A percentile compares a stretch with the other conserved stretches of the same genome.
These are phyloP conservation scores for Selenia dentaria DNA, from an alignment of 2,888 invertebrate species.

Conservation along the genomic window DNA sequence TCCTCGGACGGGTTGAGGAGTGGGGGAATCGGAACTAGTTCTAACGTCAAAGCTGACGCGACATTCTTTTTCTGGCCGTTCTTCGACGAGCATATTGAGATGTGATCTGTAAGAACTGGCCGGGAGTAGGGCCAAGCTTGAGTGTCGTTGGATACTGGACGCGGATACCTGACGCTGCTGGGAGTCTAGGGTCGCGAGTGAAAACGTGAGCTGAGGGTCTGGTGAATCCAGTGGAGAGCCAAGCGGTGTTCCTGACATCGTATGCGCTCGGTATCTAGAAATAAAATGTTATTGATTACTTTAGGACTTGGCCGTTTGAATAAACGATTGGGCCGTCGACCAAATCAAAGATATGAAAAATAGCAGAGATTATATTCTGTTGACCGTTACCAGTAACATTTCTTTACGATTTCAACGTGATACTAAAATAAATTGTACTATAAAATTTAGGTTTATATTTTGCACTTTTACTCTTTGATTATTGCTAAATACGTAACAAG, in stretches of 20 bases:
- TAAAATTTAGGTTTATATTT: too few relatives aligned
- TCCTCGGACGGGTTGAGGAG: conserved; percentile 68
- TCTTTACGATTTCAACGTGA: too few relatives aligned
- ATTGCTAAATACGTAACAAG: too few relatives aligned
- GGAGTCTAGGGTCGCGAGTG: conserved; percentile 85
- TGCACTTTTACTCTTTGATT: too few relatives aligned
- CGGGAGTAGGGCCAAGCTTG: conserved; percentile 74
- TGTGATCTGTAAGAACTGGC: conserved; percentile 79
- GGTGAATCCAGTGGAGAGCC: conserved; percentile 94
- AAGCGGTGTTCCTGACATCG: conserved; percentile 91
- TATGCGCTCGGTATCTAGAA: conserved; percentile 92
- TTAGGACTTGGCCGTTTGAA: too few relatives aligned
- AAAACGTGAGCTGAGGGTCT: conserved; percentile 87
- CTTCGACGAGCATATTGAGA: conserved; percentile 78
- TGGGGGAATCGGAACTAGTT: conserved; percentile 62
- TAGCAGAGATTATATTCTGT: too few relatives aligned
- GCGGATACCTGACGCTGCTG: conserved; percentile 87
- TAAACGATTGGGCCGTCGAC: too few relatives aligned
- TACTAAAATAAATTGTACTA: too few relatives aligned
- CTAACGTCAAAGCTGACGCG: conserved; percentile 76
- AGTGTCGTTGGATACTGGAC: conserved; percentile 76
- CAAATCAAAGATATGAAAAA: too few relatives aligned
- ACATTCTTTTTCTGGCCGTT: conserved; percentile 75
- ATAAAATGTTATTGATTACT: background rate
- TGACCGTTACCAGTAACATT: too few relatives aligned